phyloP scores from a whole-genome alignment of 1,140 invertebrate genomes.

The Babylonia areolata region DNA sequence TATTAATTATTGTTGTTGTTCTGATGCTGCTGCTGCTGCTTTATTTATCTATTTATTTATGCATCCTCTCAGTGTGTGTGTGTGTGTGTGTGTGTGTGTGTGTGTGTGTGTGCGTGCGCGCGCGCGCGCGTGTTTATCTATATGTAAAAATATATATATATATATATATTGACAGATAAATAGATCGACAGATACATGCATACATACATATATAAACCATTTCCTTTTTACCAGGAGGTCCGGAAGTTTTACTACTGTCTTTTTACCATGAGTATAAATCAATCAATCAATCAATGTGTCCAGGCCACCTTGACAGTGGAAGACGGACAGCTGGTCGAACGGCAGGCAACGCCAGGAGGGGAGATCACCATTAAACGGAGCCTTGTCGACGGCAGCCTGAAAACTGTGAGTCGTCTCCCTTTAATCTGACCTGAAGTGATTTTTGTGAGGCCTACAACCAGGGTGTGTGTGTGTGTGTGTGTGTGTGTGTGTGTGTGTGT shows the following conservation, averaged over 20 bases:
- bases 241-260: too few relatives aligned
- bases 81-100: constrained; percentile 20
- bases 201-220: too few relatives aligned
- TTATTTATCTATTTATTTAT: background rate
- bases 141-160: background rate
- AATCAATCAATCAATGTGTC: background rate
- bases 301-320: background rate
- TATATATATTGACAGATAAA: background rate
- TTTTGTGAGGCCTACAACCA: too few relatives aligned
- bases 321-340: background rate
- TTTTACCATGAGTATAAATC: too few relatives aligned
- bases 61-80: background rate
- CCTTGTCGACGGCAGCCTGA: background rate
- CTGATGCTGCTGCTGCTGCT: background rate
- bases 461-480: too few relatives aligned
- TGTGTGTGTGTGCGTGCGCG: background rate
- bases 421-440: background rate
- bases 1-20: background rate
- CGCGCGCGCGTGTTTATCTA: background rate
- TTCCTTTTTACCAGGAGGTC: too few relatives aligned
- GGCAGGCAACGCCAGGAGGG: background rate
- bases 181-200: too few relatives aligned
- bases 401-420: background rate
- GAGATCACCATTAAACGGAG: background rate
- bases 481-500: too few relatives aligned